These are phyloP conservation scores for Agriotes lineatus DNA, from an alignment of 2,888 invertebrate species.

Conservation along the genomic window DNA sequence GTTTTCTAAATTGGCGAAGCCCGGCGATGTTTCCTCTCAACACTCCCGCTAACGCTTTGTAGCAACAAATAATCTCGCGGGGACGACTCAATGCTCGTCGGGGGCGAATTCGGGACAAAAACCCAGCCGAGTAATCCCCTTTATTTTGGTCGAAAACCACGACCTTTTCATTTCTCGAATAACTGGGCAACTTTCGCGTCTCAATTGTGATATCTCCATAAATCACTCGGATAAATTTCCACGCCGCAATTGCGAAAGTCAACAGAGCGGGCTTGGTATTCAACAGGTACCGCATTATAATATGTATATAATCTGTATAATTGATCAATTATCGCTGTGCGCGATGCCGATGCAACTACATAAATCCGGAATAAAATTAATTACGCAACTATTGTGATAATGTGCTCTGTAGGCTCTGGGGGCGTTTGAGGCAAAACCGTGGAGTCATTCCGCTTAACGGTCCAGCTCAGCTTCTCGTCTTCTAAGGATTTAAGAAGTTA, in stretches of 20 bases:
- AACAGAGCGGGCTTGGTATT: constrained; percentile 13
- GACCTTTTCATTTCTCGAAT: constrained; percentile 21
- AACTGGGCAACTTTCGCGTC: constrained; percentile 24
- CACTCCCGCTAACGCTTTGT: too few species aligned
- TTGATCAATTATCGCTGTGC: constrained; percentile 18
- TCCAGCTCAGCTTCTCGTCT: not conserved
- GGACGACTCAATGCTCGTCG: not conserved
- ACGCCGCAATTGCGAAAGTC: constrained; percentile 20
- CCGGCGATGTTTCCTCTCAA: too few species aligned
- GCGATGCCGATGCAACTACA: not conserved
- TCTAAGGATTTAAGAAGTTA: not conserved
- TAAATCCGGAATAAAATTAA: not conserved
- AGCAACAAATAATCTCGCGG: too few species aligned
- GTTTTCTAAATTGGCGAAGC: too few species aligned
- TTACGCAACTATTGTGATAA: too few species aligned
- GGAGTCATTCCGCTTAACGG: not conserved
- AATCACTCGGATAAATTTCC: constrained; percentile 17
- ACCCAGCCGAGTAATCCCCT: constrained; percentile 4
- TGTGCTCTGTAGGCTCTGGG: too few species aligned
- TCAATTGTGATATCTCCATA: constrained; percentile 22
- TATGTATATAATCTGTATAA: constrained; percentile 8
- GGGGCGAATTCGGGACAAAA: constrained; percentile 6
- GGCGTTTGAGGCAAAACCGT: not conserved
- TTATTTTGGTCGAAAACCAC: constrained; percentile 3
- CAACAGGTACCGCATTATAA: constrained; percentile 24